Conservation (phyloP, 1,140 invertebrate species). For the Cotesia typhae region DNA sequence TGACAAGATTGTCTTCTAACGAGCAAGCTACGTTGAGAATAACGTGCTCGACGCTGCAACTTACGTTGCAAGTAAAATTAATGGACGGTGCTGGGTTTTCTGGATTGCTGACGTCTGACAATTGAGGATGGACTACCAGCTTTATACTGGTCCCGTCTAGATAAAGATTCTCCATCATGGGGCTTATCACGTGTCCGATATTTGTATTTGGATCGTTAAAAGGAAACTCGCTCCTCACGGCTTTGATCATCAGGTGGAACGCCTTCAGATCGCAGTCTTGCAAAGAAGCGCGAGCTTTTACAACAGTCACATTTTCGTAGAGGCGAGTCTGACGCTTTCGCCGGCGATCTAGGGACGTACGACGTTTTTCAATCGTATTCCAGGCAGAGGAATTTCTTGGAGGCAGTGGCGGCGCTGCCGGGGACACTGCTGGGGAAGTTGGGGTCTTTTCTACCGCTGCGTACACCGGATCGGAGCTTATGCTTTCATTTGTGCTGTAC, state of each 20-base stretch:
- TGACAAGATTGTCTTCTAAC: slow-evolving; percentile 75
- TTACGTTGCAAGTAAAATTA: slow-evolving; percentile 88
- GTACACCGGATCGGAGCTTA: slow-evolving; percentile 80
- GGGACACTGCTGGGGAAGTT: slow-evolving; percentile 68
- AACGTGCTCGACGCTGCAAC: slow-evolving; percentile 85
- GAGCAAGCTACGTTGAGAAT: slow-evolving; percentile 87
- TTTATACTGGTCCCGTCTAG: slow-evolving; percentile 84
- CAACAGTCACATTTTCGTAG: slow-evolving; percentile 76
- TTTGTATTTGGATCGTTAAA: slow-evolving; percentile 78
- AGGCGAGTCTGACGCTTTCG: slow-evolving; percentile 68
- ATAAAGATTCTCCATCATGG: slow-evolving; percentile 80
- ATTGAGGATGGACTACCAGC: slow-evolving; percentile 79
- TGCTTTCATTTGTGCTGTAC: slow-evolving; percentile 77
- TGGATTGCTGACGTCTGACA: slow-evolving; percentile 55
- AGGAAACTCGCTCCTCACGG: slow-evolving; percentile 76
- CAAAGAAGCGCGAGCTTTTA: slow-evolving; percentile 70
- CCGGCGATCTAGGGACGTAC: slow-evolving; percentile 62
- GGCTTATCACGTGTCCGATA: slow-evolving; percentile 82
- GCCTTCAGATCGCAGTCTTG: slow-evolving; percentile 79
- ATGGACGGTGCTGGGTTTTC: slow-evolving; percentile 66
- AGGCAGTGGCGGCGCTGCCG: slow-evolving; percentile 69
- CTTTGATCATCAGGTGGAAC: slow-evolving; percentile 82
- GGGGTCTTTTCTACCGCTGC: slow-evolving; percentile 76
- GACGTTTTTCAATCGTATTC: slow-evolving; percentile 66
- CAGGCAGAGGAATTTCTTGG: slow-evolving; percentile 69